Base-by-base conservation (phyloP, 2,113 vertebrate genomes). In the Apteryx owenii region DNA sequence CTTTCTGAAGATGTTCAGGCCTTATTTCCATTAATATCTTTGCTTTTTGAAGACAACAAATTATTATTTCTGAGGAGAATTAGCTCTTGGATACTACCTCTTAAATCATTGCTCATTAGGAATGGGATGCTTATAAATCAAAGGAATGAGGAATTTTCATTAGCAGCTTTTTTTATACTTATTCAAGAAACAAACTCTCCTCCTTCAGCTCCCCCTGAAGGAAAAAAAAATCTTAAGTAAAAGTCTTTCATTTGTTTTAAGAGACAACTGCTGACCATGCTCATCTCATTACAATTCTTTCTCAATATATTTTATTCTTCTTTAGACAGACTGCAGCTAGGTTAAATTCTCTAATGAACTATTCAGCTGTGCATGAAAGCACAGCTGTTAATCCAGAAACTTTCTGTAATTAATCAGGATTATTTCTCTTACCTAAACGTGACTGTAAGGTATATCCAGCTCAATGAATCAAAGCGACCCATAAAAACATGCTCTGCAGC, bases 341-440 rank as follows among this genome's bases (percentile, higher is more conserved):
- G 36, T 82, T 65, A 85, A 90, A 87, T 56, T 88, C 38, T 72
- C 46, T 83, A 85, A 77, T 60, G 78, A 96, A 58, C 88, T 72
- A 23, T 91, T 89, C 85, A 95, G 62, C 89, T 95, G 58, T 91
- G 56, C 36, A 50, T 68, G 92, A 93, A 76, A 90, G 46, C 68
- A 38, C 70, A 94, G 80, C 77, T 93, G 54, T 72, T 95, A 93
- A 96, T 94, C 51, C 33, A 80, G 68, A 66, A 73, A 9, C 78
- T 53, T 95, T 73, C 33, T 36, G 66, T 48, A 86, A 95, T 89
- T 92, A 96, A 81, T 96, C 73, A 90, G 62, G 38, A 60, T 69
- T 89, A 66, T 94, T 96, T 80, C 71, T 71, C 8, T 88, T 83
- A 38, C 2, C 0, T 42, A 83, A 92, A 89, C 0, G 40, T 42